Conservation (phyloP, 2,797 vertebrate species). For the Mormyrus proboscirostris region DNA sequence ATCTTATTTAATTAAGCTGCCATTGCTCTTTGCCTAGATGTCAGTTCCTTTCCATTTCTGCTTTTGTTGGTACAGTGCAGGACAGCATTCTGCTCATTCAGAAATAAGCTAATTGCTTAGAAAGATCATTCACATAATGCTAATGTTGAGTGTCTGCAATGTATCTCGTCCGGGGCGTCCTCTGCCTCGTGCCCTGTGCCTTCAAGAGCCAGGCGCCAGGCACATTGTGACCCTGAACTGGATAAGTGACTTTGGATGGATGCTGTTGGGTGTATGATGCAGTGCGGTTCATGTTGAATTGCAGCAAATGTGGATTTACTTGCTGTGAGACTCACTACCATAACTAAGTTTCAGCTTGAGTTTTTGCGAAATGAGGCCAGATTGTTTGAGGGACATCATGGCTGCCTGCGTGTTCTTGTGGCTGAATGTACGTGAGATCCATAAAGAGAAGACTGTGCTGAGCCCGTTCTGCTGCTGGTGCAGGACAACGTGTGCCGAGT, state of each 20-base stretch:
- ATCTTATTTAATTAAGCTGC: neutral
- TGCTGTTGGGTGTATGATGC: neutral
- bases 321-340: neutral
- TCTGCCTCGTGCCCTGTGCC: neutral
- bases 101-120: neutral
- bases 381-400: neutral
- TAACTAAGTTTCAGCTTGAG: neutral
- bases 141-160: neutral
- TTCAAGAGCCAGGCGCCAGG: neutral
- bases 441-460: neutral
- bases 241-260: neutral
- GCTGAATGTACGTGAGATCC: neutral
- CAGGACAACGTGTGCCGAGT: neutral
- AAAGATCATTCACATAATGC: neutral
- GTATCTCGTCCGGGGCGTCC: neutral
- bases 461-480: neutral
- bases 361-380: neutral
- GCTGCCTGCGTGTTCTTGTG: neutral
- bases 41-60: neutral
- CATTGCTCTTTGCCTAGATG: neutral
- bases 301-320: neutral
- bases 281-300: neutral
- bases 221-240: neutral
- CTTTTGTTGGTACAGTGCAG: neutral
- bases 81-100: neutral